Evolutionary conservation across 35 echinoderm and acorn worm genomes (phyloP).

Genomic region (Hemicentrotus pulcherrimus): DNA sequence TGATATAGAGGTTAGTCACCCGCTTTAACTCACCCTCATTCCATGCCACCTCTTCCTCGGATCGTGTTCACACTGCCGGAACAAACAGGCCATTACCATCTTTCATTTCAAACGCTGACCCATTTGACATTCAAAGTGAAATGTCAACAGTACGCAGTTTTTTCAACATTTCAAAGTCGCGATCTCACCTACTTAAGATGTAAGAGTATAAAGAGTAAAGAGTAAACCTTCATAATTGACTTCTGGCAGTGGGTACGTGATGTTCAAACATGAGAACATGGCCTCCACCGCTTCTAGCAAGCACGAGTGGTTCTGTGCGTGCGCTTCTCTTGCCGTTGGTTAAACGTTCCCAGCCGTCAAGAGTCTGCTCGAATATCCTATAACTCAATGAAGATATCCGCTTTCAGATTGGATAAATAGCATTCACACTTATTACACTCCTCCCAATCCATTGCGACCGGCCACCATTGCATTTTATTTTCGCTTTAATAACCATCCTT

Average conservation of each 20-base stretch:
- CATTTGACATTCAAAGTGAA: neutral
- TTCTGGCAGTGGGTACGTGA: neutral
- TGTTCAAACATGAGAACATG: neutral
- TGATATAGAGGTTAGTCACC: neutral
- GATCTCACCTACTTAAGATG: neutral
- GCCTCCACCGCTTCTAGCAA: neutral
- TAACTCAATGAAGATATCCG: neutral
- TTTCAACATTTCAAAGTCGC: neutral
- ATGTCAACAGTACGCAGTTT: neutral
- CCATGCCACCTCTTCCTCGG: neutral
- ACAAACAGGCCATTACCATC: neutral
- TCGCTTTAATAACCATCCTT: neutral
- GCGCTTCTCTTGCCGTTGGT: neutral
- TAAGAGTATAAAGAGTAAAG: neutral
- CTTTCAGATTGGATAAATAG: slow-evolving; percentile 11
- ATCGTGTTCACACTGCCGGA: neutral
- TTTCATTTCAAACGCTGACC: neutral
- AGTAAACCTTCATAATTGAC: neutral
- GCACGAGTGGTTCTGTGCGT: neutral
- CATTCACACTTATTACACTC: neutral
- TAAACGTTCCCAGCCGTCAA: neutral
- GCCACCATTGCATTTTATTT: neutral
- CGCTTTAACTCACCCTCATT: neutral
- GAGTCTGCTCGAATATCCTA: slow-evolving; percentile 16
- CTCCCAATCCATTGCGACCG: neutral